Conservation (phyloP, 1,140 invertebrate genomes). For the Drosophila truncata region DNA sequence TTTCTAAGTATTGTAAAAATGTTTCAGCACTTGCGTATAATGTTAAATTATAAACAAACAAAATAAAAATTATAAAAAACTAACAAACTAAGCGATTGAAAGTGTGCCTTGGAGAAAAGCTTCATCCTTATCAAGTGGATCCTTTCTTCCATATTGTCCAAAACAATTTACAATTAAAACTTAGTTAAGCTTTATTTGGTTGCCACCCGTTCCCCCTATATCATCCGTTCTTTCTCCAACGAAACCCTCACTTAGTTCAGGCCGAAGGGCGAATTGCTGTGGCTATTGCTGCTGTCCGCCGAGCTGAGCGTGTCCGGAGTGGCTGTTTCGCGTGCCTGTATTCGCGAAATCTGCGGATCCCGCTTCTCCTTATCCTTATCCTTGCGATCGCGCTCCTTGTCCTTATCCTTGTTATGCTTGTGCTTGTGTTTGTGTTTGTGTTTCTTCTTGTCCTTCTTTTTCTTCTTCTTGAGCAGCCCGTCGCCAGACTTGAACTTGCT, state of each 20-base stretch:
- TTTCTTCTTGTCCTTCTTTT: conserved; percentile 94
- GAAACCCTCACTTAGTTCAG: conserved; percentile 53
- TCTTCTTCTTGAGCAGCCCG: conserved; percentile 88
- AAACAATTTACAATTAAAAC: neutral
- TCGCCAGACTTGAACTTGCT: conserved; percentile 54
- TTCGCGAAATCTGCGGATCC: conserved; percentile 84
- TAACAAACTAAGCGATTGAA: neutral
- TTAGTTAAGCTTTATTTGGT: conserved; percentile 19
- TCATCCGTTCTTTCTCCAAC: neutral
- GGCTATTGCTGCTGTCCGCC: conserved; percentile 86
- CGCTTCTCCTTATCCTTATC: conserved; percentile 85
- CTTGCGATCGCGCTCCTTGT: conserved; percentile 85
- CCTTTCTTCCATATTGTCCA: neutral
- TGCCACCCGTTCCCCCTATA: no score
- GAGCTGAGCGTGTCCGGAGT: conserved; percentile 88
- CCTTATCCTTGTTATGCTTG: conserved; percentile 90
- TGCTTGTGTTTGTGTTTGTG: conserved; percentile 92
- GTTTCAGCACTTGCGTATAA: conserved; percentile 72
- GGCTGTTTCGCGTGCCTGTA: conserved; percentile 86
- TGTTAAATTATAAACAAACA: conserved; percentile 76
- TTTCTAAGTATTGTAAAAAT: conserved; percentile 83
- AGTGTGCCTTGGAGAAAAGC: neutral
- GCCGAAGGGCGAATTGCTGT: conserved; percentile 60
- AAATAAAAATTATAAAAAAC: conserved; percentile 39
- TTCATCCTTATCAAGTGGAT: neutral